Base-by-base conservation (phyloP, 2,797 vertebrate species). In the Parambassis ranga region DNA sequence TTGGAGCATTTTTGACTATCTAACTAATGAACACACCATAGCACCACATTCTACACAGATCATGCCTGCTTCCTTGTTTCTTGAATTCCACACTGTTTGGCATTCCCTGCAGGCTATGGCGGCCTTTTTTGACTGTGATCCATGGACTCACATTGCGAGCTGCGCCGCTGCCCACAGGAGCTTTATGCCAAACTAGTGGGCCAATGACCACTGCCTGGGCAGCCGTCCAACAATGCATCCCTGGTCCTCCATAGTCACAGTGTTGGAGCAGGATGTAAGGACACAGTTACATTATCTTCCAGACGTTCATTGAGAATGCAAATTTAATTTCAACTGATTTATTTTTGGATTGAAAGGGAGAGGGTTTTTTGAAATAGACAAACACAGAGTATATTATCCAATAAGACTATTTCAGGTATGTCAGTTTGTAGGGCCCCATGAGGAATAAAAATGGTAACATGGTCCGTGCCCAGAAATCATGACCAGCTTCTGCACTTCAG, bases 181-280 rank as follows among this genome's bases (percentile, higher is more conserved):
- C 60, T 71, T 67, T 8, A 36, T 75, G 83, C 87, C 87, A 87
- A 86, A 79, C 52, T 79, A 68, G 69, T 72, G 78, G 85, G 83
- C 76, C 52, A 46, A 38, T 78, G 83, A 80, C 88, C 80, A 52
- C 62, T 65, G 65, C 48, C 83, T 71, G 84, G 89, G 89, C 85
- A 35, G 33, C 0, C 27, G 0, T 82, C 89, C 87, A 90, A 81
- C 76, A 57, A 76, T 77, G 64, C 79, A 60, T 81, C 81, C 67
- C 39, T 1, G 69, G 58, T 70, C 44, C 79, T 77, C 85, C 46
- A 27, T 36, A 71, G 71, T 60, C 68, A 28, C 47, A 69, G 72
- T 65, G 53, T 42, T 41, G 59, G 61, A 72, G 58, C 63, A 9
- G 47, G 59, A 70, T 55, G 46, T 69, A 73, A 75, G 73, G 75